Percentiles rank a stretch among this genome's conserved stretches.
Conservation (phyloP, 2,888 invertebrate species). For the Andrena bucephala region DNA sequence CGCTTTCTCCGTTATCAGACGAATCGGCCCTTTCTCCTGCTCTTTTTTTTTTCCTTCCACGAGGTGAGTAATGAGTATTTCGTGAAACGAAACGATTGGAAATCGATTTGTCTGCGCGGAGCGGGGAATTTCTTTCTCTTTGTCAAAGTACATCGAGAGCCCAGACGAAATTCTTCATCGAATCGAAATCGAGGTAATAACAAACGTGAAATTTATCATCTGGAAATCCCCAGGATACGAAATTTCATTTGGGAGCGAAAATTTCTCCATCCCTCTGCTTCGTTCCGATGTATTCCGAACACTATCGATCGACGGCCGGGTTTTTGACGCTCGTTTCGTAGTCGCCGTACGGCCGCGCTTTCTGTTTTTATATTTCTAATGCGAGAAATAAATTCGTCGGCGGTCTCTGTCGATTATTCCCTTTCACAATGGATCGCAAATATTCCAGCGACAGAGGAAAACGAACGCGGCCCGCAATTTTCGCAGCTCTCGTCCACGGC, state of each 20-base stretch:
- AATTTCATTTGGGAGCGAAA: not conserved
- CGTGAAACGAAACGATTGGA: conserved; percentile 40
- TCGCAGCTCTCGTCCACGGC: conserved; percentile 13
- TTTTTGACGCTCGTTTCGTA: not conserved
- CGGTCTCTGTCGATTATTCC: conserved; percentile 29
- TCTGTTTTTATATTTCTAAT: not conserved
- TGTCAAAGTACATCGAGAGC: conserved; percentile 5
- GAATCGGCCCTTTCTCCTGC: not conserved
- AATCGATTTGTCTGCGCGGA: conserved; percentile 40
- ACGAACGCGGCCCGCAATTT: conserved; percentile 16
- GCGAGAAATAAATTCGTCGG: not conserved
- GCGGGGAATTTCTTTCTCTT: conserved; percentile 18
- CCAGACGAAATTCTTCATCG: conserved; percentile 11
- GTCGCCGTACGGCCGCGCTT: too few species aligned
- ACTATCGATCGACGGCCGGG: not conserved
- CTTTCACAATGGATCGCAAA: conserved; percentile 26
- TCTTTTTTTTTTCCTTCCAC: conserved; percentile 8
- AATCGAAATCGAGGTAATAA: conserved; percentile 19
- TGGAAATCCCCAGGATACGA: not conserved
- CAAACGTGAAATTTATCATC: conserved; percentile 19
- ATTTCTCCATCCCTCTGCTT: too few species aligned
- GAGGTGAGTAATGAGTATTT: conserved; percentile 45
- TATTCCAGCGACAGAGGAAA: conserved; percentile 5
- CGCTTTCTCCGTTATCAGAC: conserved; percentile 18
- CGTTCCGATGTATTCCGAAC: too few species aligned